Percentiles rank a stretch among this genome's conserved stretches.
phyloP scores from a whole-genome alignment of 1,140 invertebrate genomes.

The Megalopta genalis region DNA sequence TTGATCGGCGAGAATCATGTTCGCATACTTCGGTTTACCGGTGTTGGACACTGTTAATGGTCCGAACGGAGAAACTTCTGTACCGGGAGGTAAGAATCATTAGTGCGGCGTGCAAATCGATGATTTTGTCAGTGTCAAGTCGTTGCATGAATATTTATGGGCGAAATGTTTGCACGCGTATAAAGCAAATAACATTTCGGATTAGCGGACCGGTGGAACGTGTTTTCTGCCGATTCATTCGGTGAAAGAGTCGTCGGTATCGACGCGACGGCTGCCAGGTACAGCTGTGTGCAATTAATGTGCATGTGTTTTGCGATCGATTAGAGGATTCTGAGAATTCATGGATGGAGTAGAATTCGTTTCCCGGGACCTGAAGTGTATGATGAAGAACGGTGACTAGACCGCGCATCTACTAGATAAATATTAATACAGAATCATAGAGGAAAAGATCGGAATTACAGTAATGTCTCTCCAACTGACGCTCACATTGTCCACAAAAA shows the following conservation, averaged over 20 bases:
- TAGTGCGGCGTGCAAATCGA: not conserved
- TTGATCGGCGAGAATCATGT: not conserved
- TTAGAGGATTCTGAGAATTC: too few species aligned
- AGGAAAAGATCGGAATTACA: too few species aligned
- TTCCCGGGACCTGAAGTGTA: too few species aligned
- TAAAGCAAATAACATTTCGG: not conserved
- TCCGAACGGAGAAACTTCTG: not conserved
- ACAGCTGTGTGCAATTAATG: too few species aligned
- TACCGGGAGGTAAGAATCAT: not conserved
- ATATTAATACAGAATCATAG: too few species aligned
- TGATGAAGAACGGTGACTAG: too few species aligned
- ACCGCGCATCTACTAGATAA: too few species aligned
- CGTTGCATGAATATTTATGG: not conserved
- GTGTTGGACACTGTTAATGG: not conserved
- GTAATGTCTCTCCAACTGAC: too few species aligned
- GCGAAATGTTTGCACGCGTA: not conserved
- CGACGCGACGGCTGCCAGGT: too few species aligned
- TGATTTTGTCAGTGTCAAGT: conserved; percentile 3
- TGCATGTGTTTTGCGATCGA: too few species aligned
- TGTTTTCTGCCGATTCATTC: not conserved
- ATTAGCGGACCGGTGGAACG: not conserved
- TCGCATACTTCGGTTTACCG: not conserved
- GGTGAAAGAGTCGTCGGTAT: not conserved
- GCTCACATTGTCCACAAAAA: too few species aligned
- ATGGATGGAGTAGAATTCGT: too few species aligned